Base-by-base conservation (phyloP, 2,888 invertebrate species). In the Hemithea aestivaria region DNA sequence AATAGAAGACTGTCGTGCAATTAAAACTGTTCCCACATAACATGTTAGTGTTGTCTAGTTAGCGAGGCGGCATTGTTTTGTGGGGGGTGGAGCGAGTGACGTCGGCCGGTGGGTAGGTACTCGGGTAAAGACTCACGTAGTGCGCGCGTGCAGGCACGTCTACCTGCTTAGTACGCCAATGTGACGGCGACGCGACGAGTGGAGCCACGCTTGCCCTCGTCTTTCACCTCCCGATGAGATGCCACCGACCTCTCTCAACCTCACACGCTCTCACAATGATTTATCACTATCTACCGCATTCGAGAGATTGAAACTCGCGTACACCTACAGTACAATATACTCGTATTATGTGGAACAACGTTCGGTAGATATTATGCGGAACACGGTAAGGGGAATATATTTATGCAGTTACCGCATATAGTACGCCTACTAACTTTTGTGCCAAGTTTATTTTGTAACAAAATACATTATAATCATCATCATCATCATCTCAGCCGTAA, bases 111-210 rank as follows among this genome's bases (percentile, higher is more conserved):
- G 35, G 38, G 40, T 20, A 41, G 35, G n/a, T n/a, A n/a, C n/a
- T n/a, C 32, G 20, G 29, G 16, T 5, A 16, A 5, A 16, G 16
- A 35, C 37, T 43, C 63, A 62, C 60, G 63, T 66, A 56, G 40
- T 37, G 35, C 27, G 57, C 61, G 58, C 74, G 66, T 68, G 72
- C 53, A 61, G 45, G 49, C 77, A 74, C 76, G 75, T 73, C 51
- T 57, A 66, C 69, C 74, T 76, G 71, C 62, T 80, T 75, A 76
- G 66, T 65, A 62, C 66, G 66, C 62, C 73, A 75, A 77, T 72
- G 66, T 65, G 67, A 60, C 62, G 63, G 66, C 50, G 53, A 40
- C 53, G 53, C 39, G n/a, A n/a, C 51, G 38, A 32, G 26, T 9
- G 33, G 36, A 40, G 32, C 45, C 8, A 12, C 44, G 16, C 16